Percentiles rank a stretch among this genome's conserved stretches.
phyloP scores from a whole-genome alignment of 2,797 vertebrate genomes.

The Prunella strophiata region DNA sequence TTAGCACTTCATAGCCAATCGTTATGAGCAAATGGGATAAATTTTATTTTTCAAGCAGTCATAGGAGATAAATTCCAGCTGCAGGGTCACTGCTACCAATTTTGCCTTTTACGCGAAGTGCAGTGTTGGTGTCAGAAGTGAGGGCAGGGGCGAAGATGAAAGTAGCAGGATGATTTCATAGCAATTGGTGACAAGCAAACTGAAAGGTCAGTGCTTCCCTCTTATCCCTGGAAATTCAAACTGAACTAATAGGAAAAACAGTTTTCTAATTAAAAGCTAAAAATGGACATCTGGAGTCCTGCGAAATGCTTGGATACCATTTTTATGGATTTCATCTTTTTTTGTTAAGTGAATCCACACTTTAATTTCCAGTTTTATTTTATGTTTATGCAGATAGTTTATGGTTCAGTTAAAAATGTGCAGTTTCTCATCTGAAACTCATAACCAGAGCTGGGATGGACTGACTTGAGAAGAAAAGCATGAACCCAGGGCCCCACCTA shows the following conservation, averaged over 20 bases:
- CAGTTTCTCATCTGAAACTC: constrained; percentile 53
- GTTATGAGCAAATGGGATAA: constrained; percentile 38
- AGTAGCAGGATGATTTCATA: not conserved
- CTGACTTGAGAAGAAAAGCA: constrained; percentile 23
- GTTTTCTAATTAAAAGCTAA: constrained; percentile 9
- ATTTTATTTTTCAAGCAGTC: constrained; percentile 53
- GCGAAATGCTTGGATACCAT: not conserved
- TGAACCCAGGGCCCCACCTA: constrained; percentile 45
- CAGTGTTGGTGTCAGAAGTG: not conserved
- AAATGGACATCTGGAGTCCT: constrained; percentile 40
- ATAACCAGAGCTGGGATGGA: not conserved
- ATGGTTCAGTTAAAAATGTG: constrained; percentile 16
- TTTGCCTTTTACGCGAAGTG: not conserved
- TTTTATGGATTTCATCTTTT: constrained; percentile 45
- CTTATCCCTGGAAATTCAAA: not conserved
- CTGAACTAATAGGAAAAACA: not conserved
- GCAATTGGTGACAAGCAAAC: not conserved
- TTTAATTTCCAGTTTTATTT: constrained; percentile 33
- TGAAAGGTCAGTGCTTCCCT: not conserved
- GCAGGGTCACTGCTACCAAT: constrained; percentile 45
- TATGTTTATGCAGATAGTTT: constrained; percentile 43
- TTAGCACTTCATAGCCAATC: constrained; percentile 43
- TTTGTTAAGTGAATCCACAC: constrained; percentile 47
- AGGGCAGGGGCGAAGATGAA: not conserved
- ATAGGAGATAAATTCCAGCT: constrained; percentile 44